Evolutionary conservation across 2,797 vertebrate species (phyloP).

Genomic region (Erithacus rubecula): DNA sequence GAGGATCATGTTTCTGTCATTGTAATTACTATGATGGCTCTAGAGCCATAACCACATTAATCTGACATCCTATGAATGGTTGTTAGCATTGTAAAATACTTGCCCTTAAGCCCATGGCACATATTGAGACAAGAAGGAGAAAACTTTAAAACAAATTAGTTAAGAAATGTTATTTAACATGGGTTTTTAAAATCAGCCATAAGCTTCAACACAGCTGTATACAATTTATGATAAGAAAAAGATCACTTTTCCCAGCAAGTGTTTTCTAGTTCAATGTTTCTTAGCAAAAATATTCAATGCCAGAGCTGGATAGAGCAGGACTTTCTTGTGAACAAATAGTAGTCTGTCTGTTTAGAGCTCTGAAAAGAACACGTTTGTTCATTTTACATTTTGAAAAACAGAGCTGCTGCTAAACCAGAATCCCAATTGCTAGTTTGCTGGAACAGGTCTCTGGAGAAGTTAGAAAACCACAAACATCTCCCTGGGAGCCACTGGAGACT

Average conservation of each 20-base stretch:
- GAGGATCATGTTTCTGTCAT: neutral
- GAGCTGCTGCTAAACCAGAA: constrained; percentile 12
- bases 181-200: neutral
- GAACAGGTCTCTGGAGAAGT: neutral
- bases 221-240: neutral
- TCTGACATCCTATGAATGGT: neutral
- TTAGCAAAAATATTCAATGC: constrained; percentile 36
- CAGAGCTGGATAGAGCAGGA: neutral
- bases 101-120: neutral
- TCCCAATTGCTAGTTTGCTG: constrained; percentile 22
- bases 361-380: neutral
- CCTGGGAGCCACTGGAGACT: neutral
- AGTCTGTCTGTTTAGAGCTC: neutral
- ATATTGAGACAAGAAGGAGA: neutral
- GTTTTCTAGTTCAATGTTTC: constrained; percentile 23
- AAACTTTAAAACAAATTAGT: neutral
- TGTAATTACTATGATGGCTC: constrained; percentile 6
- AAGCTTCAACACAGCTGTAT: neutral
- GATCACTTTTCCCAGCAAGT: neutral
- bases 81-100: neutral
- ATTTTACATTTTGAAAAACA: constrained; percentile 34
- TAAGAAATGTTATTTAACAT: neutral
- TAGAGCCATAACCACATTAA: constrained; percentile 13
- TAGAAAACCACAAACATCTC: neutral
- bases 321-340: neutral